Evolutionary conservation across 2,888 invertebrate species (phyloP).

Genomic region (Priocnemis perturbator): DNA sequence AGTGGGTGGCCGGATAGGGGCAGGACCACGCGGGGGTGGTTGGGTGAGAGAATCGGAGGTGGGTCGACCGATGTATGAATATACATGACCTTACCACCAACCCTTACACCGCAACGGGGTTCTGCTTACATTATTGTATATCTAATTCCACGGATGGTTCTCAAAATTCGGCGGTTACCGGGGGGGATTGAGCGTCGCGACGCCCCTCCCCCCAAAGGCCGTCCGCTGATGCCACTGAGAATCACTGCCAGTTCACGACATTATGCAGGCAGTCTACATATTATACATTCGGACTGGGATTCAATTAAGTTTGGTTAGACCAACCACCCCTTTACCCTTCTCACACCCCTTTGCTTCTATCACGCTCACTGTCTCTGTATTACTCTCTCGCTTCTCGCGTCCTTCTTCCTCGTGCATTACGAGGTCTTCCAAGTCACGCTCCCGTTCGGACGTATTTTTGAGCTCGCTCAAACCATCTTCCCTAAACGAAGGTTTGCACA

Average conservation of each 20-base stretch:
- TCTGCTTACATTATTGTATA: conserved; percentile 76
- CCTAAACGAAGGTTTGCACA: not conserved
- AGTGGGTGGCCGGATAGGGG: conserved; percentile 44
- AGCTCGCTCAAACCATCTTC: not conserved
- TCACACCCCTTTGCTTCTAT: conserved; percentile 29
- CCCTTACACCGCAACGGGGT: conserved; percentile 74
- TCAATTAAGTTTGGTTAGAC: conserved; percentile 75
- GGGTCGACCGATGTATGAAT: conserved; percentile 73
- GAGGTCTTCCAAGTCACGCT: conserved; percentile 12
- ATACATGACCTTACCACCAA: conserved; percentile 75
- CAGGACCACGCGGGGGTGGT: conserved; percentile 57
- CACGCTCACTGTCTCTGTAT: not conserved
- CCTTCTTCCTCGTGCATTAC: not conserved
- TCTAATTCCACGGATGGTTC: conserved; percentile 74
- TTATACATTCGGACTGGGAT: conserved; percentile 76
- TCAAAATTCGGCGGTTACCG: conserved; percentile 64
- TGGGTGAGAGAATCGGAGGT: conserved; percentile 73
- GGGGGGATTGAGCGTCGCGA: conserved; percentile 4
- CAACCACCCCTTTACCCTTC: conserved; percentile 43
- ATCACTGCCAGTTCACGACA: conserved; percentile 70
- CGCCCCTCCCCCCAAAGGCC: conserved; percentile 3
- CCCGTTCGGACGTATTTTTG: conserved; percentile 13
- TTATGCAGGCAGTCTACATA: conserved; percentile 76
- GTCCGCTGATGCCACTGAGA: conserved; percentile 45
- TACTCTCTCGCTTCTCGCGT: conserved; percentile 19